Evolutionary conservation across 2,113 vertebrate genomes (phyloP), one percentile per base, ranked within the genome.

Genomic region (Catagonus wagneri): DNA sequence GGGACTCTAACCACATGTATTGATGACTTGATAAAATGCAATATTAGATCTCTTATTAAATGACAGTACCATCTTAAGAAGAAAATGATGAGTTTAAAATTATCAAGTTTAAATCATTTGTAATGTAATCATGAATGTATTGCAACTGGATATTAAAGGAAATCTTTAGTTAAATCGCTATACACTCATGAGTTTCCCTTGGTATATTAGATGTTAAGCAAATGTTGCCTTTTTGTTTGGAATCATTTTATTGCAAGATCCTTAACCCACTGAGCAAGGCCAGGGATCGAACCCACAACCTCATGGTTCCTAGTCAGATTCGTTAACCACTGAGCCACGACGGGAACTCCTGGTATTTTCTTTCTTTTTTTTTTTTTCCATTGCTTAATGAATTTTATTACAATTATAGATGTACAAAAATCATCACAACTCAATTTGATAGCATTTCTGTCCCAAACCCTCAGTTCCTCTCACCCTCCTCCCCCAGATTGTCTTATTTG

Each of bases 61-160:
- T 75, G 69, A 56, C 44, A 34, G 56, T 65, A 52, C 27, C 58
- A 65, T 17, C 71, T 78, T 63, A 34, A 89, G 89, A 94, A 72
- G 25, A 94, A 11, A 84, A 27, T 17, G 50, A 14, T 72, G 74
- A 78, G 8, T n/a, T 94, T 60, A 84, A 25, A 60, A 1, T 79
- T 85, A 61, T 63, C 86, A 60, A 11, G 2, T 80, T 85, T 81
- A 83, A 96, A 93, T 97, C 39, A 86, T 83, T 89, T 95, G 50
- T 8, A 74, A 58, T 3, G 63, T 94, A 54, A 2, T 1, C 34
- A 63, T 89, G 76, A 72, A 89, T 83, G 22, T 78, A 36, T 29
- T 85, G 50, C 2, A 1, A 60, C 8, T 22, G n/a, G 78, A 29
- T 60, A 76, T 66, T 44, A 79, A 52, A 39, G 61, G 17, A 90